A percentile compares a stretch with the other conserved stretches of the same genome.
Evolutionary conservation across 2,888 invertebrate genomes (phyloP).

Genomic region (Ernsta delagoae): DNA sequence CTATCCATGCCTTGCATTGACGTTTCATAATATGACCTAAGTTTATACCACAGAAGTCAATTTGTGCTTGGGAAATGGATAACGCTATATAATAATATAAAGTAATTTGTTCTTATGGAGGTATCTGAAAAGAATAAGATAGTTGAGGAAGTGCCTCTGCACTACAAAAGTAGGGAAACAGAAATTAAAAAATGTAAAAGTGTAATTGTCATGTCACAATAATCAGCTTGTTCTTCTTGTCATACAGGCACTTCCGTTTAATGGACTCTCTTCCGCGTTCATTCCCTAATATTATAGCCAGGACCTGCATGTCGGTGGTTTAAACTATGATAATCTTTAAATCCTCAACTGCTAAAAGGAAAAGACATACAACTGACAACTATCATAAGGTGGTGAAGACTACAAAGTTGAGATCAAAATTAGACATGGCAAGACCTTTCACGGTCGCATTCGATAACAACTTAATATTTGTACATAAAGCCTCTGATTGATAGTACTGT

Average conservation of each 20-base stretch:
- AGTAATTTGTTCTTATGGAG: too few relatives aligned
- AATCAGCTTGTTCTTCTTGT: too few relatives aligned
- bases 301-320: not conserved
- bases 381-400: conserved; percentile 53
- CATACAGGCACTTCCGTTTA: too few relatives aligned
- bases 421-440: conserved; percentile 73
- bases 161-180: too few relatives aligned
- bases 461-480: conserved; percentile 66
- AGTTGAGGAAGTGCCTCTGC: too few relatives aligned
- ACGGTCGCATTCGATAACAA: conserved; percentile 52
- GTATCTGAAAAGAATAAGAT: too few relatives aligned
- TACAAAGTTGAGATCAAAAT: conserved; percentile 78
- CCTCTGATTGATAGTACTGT: conserved; percentile 69
- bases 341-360: conserved; percentile 61
- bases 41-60: not conserved
- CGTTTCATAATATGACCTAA: not conserved
- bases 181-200: too few relatives aligned
- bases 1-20: not conserved
- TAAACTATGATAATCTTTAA: conserved; percentile 43
- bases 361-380: conserved; percentile 47
- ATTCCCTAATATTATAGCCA: not conserved
- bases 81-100: too few relatives aligned
- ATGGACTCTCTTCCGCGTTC: too few relatives aligned
- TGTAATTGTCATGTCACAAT: too few relatives aligned
- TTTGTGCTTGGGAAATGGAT: not conserved